Evolutionary conservation across 2,797 vertebrate genomes (phyloP), one percentile per base, ranked within the genome.

Genomic region (Sebastolobus alascanus): DNA sequence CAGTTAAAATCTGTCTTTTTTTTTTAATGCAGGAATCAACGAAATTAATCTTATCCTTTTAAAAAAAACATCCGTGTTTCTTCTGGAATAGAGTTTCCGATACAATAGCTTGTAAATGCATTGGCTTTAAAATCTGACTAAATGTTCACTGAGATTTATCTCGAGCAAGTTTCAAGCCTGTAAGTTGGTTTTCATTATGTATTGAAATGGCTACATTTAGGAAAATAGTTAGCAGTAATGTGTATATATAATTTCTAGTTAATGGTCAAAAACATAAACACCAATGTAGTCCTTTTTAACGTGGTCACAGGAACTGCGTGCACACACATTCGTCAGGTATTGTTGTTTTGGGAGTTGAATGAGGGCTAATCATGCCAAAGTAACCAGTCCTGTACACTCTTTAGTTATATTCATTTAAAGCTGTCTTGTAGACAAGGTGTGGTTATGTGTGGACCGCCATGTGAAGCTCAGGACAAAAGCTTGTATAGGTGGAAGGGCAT

Each of bases 391-490:
- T 74, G 16, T n/a, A 83, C 75, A 46, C 80, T 59, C 61, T 70
- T 29, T 82, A 85, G 70, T 68, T 74, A 29, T 31, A 61, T 27
- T 68, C 14, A 16, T 43, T 70, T 46, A n/a, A 77, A 77, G 65
- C 46, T 56, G 61, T 85, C 68, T 81, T 68, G 60, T 68, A 77
- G 73, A 81, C 50, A 13, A 40, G 20, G 54, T 64, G 69, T 20
- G 40, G 25, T 86, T 52, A 68, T 79, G 59, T 60, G 25, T 68
- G 72, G 81, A 68, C 81, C 72, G 70, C 75, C 78, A 68, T 73
- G 38, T 74, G 68, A 81, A 80, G 77, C 90, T 92, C 91, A 90
- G 91, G 87, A 83, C 33, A 59, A 84, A 82, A 69, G 77, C 80
- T 83, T 73, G 8, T 27, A 58, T 35, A 70, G 33, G 38, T 82